Evolutionary conservation across 2,113 vertebrate species (phyloP).

Genomic region (Progne subis): DNA sequence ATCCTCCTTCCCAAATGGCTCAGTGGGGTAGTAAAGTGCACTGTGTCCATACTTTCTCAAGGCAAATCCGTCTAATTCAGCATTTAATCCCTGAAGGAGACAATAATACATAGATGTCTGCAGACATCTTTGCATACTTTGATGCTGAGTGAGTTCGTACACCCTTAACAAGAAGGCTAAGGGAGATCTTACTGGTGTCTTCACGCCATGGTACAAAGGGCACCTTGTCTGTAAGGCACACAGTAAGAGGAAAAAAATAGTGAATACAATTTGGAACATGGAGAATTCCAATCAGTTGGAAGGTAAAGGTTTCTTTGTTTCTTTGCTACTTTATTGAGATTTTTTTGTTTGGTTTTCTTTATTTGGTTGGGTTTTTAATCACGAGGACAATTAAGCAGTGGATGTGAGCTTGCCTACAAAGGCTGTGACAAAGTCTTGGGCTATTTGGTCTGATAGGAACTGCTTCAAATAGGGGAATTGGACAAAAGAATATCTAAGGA

Average conservation of each 20-base stretch:
- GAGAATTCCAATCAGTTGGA: background rate
- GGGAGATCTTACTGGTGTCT: background rate
- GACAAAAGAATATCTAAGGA: background rate
- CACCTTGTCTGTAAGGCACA: background rate
- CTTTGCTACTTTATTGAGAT: background rate
- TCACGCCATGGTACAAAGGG: background rate
- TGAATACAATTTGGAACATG: background rate
- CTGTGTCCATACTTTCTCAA: background rate
- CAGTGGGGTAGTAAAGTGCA: background rate
- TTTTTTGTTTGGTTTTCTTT: background rate
- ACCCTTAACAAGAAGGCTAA: background rate
- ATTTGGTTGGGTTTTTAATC: background rate
- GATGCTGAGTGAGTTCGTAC: background rate
- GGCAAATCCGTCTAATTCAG: background rate
- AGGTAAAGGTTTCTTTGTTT: background rate
- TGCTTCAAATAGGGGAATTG: background rate
- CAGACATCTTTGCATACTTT: background rate
- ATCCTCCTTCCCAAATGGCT: background rate
- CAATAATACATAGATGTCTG: background rate
- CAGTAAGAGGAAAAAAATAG: background rate
- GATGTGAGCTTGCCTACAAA: background rate
- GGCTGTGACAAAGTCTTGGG: background rate
- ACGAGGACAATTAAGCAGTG: background rate
- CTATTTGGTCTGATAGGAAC: background rate
- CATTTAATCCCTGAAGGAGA: background rate